These are phyloP conservation scores for Pantherophis vulpinus DNA, from an alignment of 2,797 vertebrate species.

Conservation along the genomic window DNA sequence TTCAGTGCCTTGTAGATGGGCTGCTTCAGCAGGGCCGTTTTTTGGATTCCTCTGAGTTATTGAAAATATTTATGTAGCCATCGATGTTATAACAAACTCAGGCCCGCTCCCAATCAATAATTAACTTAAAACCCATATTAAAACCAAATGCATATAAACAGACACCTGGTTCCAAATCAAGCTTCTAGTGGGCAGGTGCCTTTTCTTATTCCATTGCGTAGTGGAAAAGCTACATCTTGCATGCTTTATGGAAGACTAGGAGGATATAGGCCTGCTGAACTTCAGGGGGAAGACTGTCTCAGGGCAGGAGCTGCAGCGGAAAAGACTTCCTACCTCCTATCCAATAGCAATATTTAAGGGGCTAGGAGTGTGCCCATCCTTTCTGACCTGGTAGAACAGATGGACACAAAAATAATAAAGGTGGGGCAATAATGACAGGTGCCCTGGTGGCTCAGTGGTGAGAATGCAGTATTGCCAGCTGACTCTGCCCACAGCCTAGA, in stretches of 20 bases:
- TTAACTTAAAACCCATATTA: background rate
- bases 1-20: background rate
- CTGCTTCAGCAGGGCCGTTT: background rate
- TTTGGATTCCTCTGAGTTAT: no score
- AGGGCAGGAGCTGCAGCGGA: background rate
- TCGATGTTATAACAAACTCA: background rate
- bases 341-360: background rate
- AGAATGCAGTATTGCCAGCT: background rate
- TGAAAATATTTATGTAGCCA: background rate
- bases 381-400: background rate
- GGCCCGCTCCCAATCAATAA: background rate
- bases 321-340: background rate
- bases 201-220: background rate
- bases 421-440: background rate
- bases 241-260: no score
- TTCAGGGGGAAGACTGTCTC: no score
- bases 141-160: background rate
- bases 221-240: no score
- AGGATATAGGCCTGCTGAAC: no score
- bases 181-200: no score
- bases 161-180: background rate
- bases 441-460: background rate
- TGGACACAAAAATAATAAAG: background rate
- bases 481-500: background rate
- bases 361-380: background rate